Evolutionary conservation across 2,113 vertebrate genomes (phyloP), one percentile per base, ranked within the genome.

Genomic region (Cololabis saira): DNA sequence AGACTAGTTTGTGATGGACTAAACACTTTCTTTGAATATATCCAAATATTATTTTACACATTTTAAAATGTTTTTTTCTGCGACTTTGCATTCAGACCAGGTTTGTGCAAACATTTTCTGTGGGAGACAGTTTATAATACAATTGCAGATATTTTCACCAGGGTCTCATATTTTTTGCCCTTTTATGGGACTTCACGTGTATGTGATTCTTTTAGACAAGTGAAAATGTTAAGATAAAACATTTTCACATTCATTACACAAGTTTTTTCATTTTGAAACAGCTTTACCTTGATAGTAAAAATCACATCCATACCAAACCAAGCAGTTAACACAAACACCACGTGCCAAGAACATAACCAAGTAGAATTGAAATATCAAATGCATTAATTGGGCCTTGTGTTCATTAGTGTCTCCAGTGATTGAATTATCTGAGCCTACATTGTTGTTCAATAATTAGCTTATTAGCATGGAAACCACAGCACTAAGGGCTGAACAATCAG

Each of bases 371-470:
- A 88, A 89, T 67, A 81, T 80, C 69, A 79, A 61, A 50, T 15
- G 10, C 44, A 53, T 74, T 81, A 79, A 83, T 83, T 80, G 66
- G 68, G 73, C 61, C 33, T 49, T 64, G 51, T 84, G 66, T 82
- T 89, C 87, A 86, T 89, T 86, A 87, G 80, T 68, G 58, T 80
- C 84, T 71, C 49, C 58, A 22, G 61, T 90, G 81, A 92, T 90
- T 91, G 61, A 90, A 92, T 92, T 91, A 91, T 86, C 82, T 66
- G 58, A 72, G 67, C 74, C 66, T 69, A 70, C 76, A 87, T 87
- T 87, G 76, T 81, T 90, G 74, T 86, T 87, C 84, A 87, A 91
- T 92, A 90, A 91, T 91, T 87, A 83, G 75, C 76, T 89, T 73
- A 90, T 91, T 92, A 90, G 83, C 85, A 87, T 87, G 78, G 69